A percentile compares a stretch with the other conserved stretches of the same genome.
phyloP scores from a whole-genome alignment of 2,888 invertebrate species.

The Lacanobia wlatinum region DNA sequence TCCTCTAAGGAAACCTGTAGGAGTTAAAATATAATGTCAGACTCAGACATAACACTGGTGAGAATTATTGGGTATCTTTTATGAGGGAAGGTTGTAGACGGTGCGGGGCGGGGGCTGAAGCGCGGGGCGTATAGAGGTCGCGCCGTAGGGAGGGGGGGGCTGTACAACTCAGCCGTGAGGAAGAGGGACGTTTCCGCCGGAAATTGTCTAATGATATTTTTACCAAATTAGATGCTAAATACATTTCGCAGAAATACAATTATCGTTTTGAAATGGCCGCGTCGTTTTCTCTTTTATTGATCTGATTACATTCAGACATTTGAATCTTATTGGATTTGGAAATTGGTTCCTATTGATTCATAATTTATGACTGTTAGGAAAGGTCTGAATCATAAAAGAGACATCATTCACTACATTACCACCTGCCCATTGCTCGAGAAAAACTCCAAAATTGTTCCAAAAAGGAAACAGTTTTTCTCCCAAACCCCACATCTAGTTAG shows the following conservation, averaged over 20 bases:
- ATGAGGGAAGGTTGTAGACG: slow-evolving; percentile 41
- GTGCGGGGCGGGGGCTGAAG: slow-evolving; percentile 22
- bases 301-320: neutral
- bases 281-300: slow-evolving; percentile 4
- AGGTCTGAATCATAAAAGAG: neutral
- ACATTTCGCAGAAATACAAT: slow-evolving; percentile 23
- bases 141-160: neutral
- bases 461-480: neutral
- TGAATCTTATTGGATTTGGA: neutral
- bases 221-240: slow-evolving; percentile 45
- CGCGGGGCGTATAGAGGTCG: neutral
- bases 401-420: neutral
- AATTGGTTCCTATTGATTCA: slow-evolving; percentile 5
- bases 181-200: slow-evolving; percentile 52
- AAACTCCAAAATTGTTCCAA: neutral
- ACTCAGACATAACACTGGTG: slow-evolving; percentile 33
- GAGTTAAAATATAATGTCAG: slow-evolving; percentile 26
- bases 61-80: slow-evolving; percentile 46
- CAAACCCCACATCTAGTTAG: neutral
- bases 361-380: neutral
- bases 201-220: slow-evolving; percentile 56
- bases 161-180: slow-evolving; percentile 39
- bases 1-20: slow-evolving; percentile 12
- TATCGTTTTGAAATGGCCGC: slow-evolving; percentile 17
- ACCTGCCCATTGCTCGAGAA: neutral